Evolutionary conservation across 2,797 vertebrate genomes (phyloP).

Genomic region (Steatocranus sp.): DNA sequence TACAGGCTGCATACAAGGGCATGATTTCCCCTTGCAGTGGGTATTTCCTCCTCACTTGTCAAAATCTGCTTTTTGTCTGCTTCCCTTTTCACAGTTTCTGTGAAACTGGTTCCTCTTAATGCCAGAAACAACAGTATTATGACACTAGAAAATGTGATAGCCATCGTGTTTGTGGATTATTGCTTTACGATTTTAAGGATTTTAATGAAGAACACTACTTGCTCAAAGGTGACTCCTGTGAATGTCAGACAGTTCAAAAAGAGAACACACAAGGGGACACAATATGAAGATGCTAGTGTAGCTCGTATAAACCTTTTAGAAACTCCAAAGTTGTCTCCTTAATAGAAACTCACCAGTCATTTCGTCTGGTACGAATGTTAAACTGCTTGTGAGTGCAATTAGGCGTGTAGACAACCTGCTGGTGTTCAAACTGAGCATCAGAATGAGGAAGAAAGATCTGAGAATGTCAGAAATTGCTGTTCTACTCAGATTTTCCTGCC

Average conservation of each 20-base stretch:
- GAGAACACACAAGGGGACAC: not conserved
- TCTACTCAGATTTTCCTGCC: not conserved
- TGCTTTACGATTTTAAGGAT: not conserved
- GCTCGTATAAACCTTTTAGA: not conserved
- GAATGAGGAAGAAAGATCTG: not conserved
- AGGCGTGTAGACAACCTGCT: not conserved
- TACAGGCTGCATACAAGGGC: too few species aligned
- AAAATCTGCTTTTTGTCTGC: not conserved
- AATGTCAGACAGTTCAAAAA: not conserved
- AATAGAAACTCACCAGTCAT: not conserved
- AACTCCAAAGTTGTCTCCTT: not conserved
- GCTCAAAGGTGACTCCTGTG: not conserved
- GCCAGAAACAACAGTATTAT: not conserved
- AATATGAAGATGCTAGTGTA: not conserved
- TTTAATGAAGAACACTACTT: not conserved
- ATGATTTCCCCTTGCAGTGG: not conserved
- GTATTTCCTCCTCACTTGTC: not conserved
- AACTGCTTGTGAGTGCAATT: not conserved
- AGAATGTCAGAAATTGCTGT: not conserved
- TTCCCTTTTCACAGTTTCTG: not conserved
- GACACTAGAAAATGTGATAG: not conserved
- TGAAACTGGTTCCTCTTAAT: not conserved
- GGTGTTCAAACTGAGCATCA: not conserved
- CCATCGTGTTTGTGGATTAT: not conserved
- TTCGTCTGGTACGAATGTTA: fast-evolving